phyloP scores from a whole-genome alignment of 2,797 vertebrate genomes.

The Helarctos malayanus region DNA sequence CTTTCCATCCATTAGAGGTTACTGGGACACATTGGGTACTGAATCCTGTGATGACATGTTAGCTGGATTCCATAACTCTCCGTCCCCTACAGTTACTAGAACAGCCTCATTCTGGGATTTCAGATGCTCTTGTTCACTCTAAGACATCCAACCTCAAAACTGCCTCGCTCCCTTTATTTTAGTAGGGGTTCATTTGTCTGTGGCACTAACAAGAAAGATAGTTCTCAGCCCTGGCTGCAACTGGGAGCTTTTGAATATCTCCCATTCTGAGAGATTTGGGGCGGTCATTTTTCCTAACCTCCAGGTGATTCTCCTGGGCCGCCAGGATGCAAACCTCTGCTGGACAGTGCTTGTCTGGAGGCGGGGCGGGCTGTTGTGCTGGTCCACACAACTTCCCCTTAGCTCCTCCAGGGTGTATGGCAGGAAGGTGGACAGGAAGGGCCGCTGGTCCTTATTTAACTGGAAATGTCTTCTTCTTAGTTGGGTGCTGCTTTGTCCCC shows the following conservation, averaged over 20 bases:
- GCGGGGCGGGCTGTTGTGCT: accelerated
- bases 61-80: background rate
- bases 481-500: background rate
- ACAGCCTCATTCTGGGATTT: constrained; percentile 3
- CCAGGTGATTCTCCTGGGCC: background rate
- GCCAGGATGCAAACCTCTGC: background rate
- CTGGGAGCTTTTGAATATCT: background rate
- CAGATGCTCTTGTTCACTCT: background rate
- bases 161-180: background rate
- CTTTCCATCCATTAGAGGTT: background rate
- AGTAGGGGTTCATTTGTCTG: background rate
- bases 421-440: background rate
- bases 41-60: background rate
- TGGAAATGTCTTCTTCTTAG: background rate
- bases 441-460: background rate
- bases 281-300: background rate
- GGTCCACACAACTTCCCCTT: background rate
- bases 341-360: background rate
- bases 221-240: background rate
- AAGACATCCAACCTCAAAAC: background rate
- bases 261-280: accelerated
- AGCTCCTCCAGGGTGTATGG: background rate
- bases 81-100: background rate
- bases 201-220: background rate
- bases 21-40: background rate